Evolutionary conservation across 2,113 vertebrate species (phyloP).

Genomic region (Cyanistes caeruleus): DNA sequence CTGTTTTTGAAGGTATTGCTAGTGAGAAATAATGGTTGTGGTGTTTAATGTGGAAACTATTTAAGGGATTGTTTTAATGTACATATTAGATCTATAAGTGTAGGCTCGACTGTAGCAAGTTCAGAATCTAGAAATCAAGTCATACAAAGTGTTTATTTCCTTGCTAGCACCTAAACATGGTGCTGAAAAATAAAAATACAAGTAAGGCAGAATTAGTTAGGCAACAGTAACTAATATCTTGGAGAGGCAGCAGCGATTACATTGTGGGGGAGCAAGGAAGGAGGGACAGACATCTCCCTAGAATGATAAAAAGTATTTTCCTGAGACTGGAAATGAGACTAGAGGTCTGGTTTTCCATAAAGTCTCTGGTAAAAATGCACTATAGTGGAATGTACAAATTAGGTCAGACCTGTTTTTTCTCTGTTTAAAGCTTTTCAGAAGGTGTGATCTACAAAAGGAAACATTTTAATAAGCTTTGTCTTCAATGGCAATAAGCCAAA

Average conservation of each 20-base stretch:
- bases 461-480: not conserved
- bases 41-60: not conserved
- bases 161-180: not conserved
- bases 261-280: not conserved
- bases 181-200: not conserved
- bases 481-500: not conserved
- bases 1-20: constrained; percentile 91
- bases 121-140: not conserved
- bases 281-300: not conserved
- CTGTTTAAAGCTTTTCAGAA: not conserved
- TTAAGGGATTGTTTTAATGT: not conserved
- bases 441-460: not conserved
- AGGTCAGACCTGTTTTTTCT: not conserved
- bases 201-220: not conserved
- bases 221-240: not conserved
- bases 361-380: not conserved
- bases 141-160: not conserved
- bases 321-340: not conserved
- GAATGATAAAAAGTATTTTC: not conserved
- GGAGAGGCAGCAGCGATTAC: not conserved
- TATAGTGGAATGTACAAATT: not conserved
- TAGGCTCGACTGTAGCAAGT: not conserved
- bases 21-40: not conserved
- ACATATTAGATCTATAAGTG: not conserved
- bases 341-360: not conserved